Evolutionary conservation across 1,140 invertebrate genomes (phyloP).

Genomic region (Magallana ariakensis): DNA sequence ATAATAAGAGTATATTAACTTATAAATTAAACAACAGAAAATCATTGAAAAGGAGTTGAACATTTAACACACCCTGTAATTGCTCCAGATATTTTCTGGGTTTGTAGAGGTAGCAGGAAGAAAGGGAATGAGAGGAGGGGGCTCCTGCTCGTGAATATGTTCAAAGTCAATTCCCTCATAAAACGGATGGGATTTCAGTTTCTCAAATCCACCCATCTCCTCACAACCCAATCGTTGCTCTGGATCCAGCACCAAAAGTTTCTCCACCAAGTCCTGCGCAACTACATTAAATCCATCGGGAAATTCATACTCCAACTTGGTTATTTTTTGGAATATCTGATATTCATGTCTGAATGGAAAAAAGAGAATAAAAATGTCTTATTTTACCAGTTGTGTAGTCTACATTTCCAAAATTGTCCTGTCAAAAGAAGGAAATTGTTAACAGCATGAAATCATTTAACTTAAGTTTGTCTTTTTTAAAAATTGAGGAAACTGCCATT

Average conservation of each 20-base stretch:
- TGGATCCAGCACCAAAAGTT: slow-evolving; percentile 89
- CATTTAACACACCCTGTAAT: neutral
- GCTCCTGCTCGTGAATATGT: slow-evolving; percentile 87
- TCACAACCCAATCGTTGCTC: slow-evolving; percentile 89
- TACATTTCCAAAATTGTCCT: too few species aligned
- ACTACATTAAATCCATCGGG: slow-evolving; percentile 92
- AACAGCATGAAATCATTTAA: too few species aligned
- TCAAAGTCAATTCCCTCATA: slow-evolving; percentile 92
- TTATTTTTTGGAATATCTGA: slow-evolving; percentile 97
- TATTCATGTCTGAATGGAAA: slow-evolving; percentile 89
- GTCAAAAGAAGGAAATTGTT: too few species aligned
- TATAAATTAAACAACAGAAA: too few species aligned
- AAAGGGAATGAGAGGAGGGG: slow-evolving; percentile 90
- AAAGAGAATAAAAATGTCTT: neutral
- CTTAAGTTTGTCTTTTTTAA: too few species aligned
- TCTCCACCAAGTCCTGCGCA: slow-evolving; percentile 92
- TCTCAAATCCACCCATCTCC: slow-evolving; percentile 86
- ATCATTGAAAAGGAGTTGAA: too few species aligned
- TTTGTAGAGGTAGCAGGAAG: slow-evolving; percentile 88
- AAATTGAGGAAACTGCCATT: too few species aligned
- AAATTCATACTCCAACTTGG: slow-evolving; percentile 94
- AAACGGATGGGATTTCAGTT: slow-evolving; percentile 91
- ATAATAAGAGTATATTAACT: too few species aligned
- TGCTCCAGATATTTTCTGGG: slow-evolving; percentile 81
- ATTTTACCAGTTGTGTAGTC: too few species aligned